Evolutionary conservation across 2,113 vertebrate species (phyloP).

Genomic region (Oncorhynchus clarkii): DNA sequence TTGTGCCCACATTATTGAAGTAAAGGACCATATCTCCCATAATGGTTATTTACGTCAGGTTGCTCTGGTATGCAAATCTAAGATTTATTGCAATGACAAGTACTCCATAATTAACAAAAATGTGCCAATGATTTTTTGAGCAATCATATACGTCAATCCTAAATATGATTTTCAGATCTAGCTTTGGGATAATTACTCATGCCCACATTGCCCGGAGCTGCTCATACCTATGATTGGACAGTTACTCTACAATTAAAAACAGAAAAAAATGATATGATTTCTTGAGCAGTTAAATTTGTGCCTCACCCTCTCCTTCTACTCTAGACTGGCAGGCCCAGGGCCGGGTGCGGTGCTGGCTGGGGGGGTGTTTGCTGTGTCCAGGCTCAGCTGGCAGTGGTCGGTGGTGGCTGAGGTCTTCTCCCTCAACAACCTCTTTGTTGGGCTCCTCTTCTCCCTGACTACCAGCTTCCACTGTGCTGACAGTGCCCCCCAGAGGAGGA

Average conservation of each 20-base stretch:
- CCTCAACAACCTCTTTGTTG: conserved; percentile 96
- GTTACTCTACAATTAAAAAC: no score
- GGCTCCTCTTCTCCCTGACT: conserved; percentile 85
- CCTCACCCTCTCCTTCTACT: not conserved
- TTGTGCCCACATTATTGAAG: conserved; percentile 88
- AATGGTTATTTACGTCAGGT: conserved; percentile 53
- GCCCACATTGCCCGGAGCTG: no score
- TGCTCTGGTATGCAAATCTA: conserved; percentile 32
- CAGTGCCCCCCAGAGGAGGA: conserved; percentile 79
- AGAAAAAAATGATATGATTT: no score
- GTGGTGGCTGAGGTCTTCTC: conserved; percentile 93
- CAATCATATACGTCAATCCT: no score
- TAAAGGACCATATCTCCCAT: conserved; percentile 74
- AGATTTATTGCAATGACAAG: no score
- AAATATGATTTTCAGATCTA: no score
- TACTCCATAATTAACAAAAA: no score
- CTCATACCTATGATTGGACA: no score
- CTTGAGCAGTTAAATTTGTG: not conserved
- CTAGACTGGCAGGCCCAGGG: conserved; percentile 86
- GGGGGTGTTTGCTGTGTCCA: conserved; percentile 90
- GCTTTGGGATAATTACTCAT: no score
- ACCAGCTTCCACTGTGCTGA: conserved; percentile 81
- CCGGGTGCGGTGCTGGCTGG: conserved; percentile 90
- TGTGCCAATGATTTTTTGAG: no score
- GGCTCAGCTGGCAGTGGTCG: conserved; percentile 97